These are phyloP conservation scores for Drosophila takahashii DNA, from an alignment of 1,140 invertebrate species.

Conservation along the genomic window DNA sequence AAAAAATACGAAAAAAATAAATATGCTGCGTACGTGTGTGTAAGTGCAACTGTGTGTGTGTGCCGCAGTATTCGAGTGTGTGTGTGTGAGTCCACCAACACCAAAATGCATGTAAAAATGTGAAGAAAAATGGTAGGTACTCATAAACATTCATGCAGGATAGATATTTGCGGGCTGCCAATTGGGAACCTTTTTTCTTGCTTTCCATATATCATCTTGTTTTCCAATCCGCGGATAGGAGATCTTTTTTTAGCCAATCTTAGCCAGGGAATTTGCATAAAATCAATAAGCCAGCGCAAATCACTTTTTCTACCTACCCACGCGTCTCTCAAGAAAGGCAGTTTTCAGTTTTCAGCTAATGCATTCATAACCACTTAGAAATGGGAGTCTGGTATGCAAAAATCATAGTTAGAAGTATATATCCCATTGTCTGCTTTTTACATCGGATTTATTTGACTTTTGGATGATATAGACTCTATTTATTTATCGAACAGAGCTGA, in stretches of 20 bases:
- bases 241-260: not conserved
- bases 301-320: slow-evolving; percentile 34
- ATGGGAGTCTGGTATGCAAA: slow-evolving; percentile 15
- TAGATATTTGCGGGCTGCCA: slow-evolving; percentile 8
- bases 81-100: slow-evolving; percentile 59
- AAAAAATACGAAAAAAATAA: slow-evolving; percentile 47
- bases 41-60: slow-evolving; percentile 45
- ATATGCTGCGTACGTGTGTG: slow-evolving; percentile 54
- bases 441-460: not conserved
- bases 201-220: not conserved
- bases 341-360: slow-evolving; percentile 4
- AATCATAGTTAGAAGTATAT: not conserved
- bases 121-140: slow-evolving; percentile 72
- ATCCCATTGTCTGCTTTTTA: not conserved
- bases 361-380: slow-evolving; percentile 9
- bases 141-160: slow-evolving; percentile 30
- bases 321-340: slow-evolving; percentile 2
- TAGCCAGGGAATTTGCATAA: slow-evolving; percentile 29
- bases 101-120: slow-evolving; percentile 63
- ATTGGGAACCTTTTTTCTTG: not conserved
- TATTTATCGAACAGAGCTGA: too few relatives aligned
- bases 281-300: slow-evolving; percentile 34
- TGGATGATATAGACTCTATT: not conserved
- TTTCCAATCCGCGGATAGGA: not conserved
- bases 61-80: slow-evolving; percentile 37